Conservation (phyloP, 2,888 invertebrate species). For the Ichneumoninae sp. region DNA sequence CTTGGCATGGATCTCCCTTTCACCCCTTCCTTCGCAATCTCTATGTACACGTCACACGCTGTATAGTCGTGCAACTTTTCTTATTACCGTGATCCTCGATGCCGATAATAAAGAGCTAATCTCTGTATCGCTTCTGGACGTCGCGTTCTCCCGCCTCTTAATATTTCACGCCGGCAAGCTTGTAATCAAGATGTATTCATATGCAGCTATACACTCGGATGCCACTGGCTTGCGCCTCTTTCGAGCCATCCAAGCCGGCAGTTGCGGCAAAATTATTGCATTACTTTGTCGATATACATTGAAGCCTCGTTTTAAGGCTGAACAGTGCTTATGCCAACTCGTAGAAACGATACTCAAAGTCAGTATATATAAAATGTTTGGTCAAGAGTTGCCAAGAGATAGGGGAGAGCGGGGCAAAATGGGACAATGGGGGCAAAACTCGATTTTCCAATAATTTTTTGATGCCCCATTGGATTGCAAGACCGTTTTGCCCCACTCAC, state of each 20-base stretch:
- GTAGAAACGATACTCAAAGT: not conserved
- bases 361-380: too few species aligned
- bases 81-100: conserved; percentile 32
- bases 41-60: conserved; percentile 14
- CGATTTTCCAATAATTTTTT: too few species aligned
- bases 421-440: too few species aligned
- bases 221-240: conserved; percentile 1
- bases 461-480: too few species aligned
- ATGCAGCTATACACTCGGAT: not conserved
- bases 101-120: conserved; percentile 52
- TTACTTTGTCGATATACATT: not conserved
- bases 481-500: too few species aligned
- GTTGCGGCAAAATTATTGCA: not conserved
- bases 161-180: conserved; percentile 12
- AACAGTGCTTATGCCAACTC: not conserved
- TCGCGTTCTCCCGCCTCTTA: not conserved
- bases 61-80: conserved; percentile 13
- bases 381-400: not conserved
- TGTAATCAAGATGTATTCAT: conserved; percentile 45
- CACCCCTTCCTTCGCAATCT: conserved; percentile 2
- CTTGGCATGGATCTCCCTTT: conserved; percentile 27
- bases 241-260: conserved; percentile 9
- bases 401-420: too few species aligned
- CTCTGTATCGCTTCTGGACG: conserved; percentile 42
- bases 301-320: not conserved